Conservation (phyloP, 2,888 invertebrate genomes). For the Eubasilissa splendida region DNA sequence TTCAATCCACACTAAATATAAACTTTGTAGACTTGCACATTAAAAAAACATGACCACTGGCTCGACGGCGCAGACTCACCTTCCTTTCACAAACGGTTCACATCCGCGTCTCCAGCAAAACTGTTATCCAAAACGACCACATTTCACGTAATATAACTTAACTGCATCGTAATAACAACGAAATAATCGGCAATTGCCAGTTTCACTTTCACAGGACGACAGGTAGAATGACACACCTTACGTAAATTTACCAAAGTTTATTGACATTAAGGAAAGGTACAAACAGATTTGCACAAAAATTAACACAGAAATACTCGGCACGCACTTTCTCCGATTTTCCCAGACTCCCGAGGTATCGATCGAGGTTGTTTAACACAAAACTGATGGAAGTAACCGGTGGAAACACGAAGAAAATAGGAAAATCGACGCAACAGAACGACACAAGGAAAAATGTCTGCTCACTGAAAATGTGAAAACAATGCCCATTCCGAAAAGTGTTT, state of each 20-base stretch:
- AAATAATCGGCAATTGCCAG: constrained; percentile 46
- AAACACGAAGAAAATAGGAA: constrained; percentile 47
- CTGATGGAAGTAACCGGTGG: constrained; percentile 38
- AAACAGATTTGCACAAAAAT: constrained; percentile 52
- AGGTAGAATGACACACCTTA: constrained; percentile 55
- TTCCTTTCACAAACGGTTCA: constrained; percentile 49
- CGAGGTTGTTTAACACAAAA: constrained; percentile 44
- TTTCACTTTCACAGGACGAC: constrained; percentile 51
- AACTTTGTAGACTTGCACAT: background rate
- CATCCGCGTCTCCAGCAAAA: constrained; percentile 40
- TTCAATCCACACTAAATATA: background rate
- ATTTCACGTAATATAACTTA: constrained; percentile 44
- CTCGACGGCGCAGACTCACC: constrained; percentile 52
- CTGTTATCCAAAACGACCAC: constrained; percentile 45
- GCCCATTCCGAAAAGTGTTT: constrained; percentile 34
- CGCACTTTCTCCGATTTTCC: constrained; percentile 20
- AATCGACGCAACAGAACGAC: constrained; percentile 45
- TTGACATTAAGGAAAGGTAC: constrained; percentile 54
- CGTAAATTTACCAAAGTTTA: constrained; percentile 55
- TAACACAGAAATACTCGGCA: constrained; percentile 44
- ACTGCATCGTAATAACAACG: constrained; percentile 36
- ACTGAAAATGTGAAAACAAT: constrained; percentile 48
- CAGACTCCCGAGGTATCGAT: background rate
- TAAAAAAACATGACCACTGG: constrained; percentile 46
- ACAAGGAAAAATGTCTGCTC: constrained; percentile 54